Evolutionary conservation across 2,888 invertebrate species (phyloP).

Genomic region (Lasioglossum lativentre): DNA sequence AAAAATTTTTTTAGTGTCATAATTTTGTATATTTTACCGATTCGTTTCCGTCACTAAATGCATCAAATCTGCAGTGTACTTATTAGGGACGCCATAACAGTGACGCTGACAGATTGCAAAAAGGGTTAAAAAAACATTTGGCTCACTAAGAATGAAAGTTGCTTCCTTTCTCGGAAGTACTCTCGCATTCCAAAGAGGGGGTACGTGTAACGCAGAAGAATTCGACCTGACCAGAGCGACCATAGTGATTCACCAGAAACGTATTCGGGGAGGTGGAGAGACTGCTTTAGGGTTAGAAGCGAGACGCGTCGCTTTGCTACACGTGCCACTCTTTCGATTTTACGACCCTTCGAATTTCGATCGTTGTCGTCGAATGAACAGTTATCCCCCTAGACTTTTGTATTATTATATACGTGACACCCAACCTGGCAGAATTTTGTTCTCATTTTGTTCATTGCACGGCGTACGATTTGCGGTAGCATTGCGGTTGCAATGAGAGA

Average conservation of each 20-base stretch:
- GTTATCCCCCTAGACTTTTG: slow-evolving; percentile 40
- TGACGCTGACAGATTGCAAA: too few relatives aligned
- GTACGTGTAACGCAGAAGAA: slow-evolving; percentile 49
- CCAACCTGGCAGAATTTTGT: slow-evolving; percentile 27
- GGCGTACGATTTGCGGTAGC: slow-evolving; percentile 48
- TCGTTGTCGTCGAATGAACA: slow-evolving; percentile 44
- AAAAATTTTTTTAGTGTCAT: too few relatives aligned
- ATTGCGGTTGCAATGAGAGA: slow-evolving; percentile 33
- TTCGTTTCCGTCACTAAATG: neutral
- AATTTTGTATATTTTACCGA: too few relatives aligned
- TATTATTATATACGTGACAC: slow-evolving; percentile 12
- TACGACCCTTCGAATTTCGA: slow-evolving; percentile 9
- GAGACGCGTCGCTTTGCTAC: slow-evolving; percentile 31
- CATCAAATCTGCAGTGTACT: neutral
- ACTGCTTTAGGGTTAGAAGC: slow-evolving; percentile 37
- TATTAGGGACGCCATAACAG: neutral
- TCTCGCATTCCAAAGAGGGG: slow-evolving; percentile 47
- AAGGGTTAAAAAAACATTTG: neutral
- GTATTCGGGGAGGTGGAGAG: slow-evolving; percentile 51
- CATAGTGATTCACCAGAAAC: slow-evolving; percentile 64
- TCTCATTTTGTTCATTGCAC: slow-evolving; percentile 42
- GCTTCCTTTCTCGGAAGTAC: slow-evolving; percentile 30
- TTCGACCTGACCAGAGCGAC: slow-evolving; percentile 46
- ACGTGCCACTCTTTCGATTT: slow-evolving; percentile 28
- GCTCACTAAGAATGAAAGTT: slow-evolving; percentile 26